Percentiles rank a stretch among this genome's conserved stretches.
These are phyloP conservation scores for Notodonta dromedarius DNA, from an alignment of 2,888 invertebrate species.

Conservation along the genomic window DNA sequence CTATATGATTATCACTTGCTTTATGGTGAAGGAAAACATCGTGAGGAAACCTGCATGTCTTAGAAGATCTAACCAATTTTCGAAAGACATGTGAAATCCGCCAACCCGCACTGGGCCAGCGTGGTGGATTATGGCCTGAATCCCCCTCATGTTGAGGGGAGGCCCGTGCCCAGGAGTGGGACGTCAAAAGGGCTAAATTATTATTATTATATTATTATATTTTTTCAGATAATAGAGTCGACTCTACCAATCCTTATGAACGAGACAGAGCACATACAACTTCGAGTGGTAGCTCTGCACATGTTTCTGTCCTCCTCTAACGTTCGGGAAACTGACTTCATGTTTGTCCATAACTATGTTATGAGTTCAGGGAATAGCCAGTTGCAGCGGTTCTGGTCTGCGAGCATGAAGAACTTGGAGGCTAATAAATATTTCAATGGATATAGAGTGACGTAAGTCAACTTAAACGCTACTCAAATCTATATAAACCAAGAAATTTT, in stretches of 20 bases:
- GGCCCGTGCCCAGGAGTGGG: too few relatives aligned
- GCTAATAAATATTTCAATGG: constrained; percentile 86
- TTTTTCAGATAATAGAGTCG: constrained; percentile 74
- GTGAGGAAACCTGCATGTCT: too few relatives aligned
- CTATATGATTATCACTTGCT: too few relatives aligned
- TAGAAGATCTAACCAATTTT: too few relatives aligned
- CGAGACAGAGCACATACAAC: constrained; percentile 86
- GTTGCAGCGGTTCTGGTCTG: constrained; percentile 88
- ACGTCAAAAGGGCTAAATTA: too few relatives aligned
- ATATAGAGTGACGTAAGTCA: constrained; percentile 86
- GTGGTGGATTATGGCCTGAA: too few relatives aligned
- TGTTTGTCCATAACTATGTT: constrained; percentile 88
- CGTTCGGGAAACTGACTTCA: constrained; percentile 86
- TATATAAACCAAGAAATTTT: too few relatives aligned
- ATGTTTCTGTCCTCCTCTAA: constrained; percentile 85
- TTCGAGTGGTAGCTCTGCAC: constrained; percentile 87
- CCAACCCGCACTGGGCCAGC: too few relatives aligned
- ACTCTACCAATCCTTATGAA: constrained; percentile 88
- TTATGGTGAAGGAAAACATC: too few relatives aligned
- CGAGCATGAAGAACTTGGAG: constrained; percentile 87
- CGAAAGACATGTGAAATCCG: too few relatives aligned
- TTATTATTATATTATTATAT: too few relatives aligned
- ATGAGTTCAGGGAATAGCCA: constrained; percentile 85
- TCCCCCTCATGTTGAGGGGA: too few relatives aligned
- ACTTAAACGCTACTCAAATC: background rate